A percentile compares a stretch with the other conserved stretches of the same genome.
phyloP scores from a whole-genome alignment of 2,797 vertebrate species.

The Hyperoplus lanceolatus region DNA sequence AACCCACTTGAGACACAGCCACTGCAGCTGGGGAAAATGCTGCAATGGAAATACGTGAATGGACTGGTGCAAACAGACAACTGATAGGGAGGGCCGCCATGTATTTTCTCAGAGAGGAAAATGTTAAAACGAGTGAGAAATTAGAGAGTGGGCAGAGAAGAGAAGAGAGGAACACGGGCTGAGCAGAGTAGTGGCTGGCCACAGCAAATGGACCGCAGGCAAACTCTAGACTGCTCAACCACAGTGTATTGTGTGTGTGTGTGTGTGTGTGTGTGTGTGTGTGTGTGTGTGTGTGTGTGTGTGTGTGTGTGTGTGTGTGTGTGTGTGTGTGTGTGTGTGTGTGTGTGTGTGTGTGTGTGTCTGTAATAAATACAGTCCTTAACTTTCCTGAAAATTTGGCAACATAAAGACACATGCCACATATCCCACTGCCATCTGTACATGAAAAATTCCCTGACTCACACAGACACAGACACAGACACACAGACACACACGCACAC shows the following conservation, averaged over 20 bases:
- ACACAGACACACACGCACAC: slow-evolving; percentile 13
- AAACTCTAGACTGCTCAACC: slow-evolving; percentile 58
- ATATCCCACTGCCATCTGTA: slow-evolving; percentile 48
- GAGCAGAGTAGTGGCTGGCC: slow-evolving; percentile 64
- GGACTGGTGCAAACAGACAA: slow-evolving; percentile 2
- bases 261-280: slow-evolving; percentile 8
- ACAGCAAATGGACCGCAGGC: slow-evolving; percentile 69
- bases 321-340: slow-evolving; percentile 11
- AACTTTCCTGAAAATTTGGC: slow-evolving; percentile 65
- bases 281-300: slow-evolving; percentile 10
- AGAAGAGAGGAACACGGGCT: slow-evolving; percentile 45
- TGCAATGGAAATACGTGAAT: slow-evolving; percentile 1
- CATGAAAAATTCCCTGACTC: slow-evolving; percentile 31
- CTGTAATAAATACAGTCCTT: slow-evolving; percentile 60
- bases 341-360: slow-evolving; percentile 11
- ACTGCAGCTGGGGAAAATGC: slow-evolving; percentile 12
- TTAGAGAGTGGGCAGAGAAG: slow-evolving; percentile 38
- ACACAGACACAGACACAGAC: slow-evolving; percentile 24
- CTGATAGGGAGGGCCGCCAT: slow-evolving; percentile 2
- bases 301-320: slow-evolving; percentile 17
- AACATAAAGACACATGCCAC: slow-evolving; percentile 58
- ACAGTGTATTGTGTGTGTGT: slow-evolving; percentile 35
- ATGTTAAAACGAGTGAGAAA: slow-evolving; percentile 36
- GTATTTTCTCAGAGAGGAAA: slow-evolving; percentile 40
- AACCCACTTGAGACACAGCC: slow-evolving; percentile 1